phyloP scores from a whole-genome alignment of 2,888 invertebrate species.

The Noctua janthina region DNA sequence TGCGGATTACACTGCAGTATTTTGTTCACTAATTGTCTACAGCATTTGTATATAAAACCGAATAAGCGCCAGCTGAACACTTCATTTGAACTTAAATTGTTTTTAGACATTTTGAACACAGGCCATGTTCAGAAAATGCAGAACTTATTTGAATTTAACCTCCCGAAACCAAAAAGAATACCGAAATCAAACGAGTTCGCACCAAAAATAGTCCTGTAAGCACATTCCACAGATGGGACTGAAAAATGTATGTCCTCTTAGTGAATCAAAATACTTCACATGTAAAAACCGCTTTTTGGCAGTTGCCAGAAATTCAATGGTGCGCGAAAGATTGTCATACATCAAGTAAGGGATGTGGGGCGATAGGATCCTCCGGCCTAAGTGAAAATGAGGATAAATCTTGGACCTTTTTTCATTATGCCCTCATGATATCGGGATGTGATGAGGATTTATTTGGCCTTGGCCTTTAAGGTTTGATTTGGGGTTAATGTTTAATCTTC shows the following conservation, averaged over 20 bases:
- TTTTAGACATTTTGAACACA: neutral
- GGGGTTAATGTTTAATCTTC: constrained; percentile 11
- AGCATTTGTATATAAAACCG: neutral
- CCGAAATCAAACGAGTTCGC: neutral
- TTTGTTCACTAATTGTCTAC: neutral
- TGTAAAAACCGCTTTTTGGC: constrained; percentile 46
- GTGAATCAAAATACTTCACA: constrained; percentile 58
- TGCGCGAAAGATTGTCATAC: constrained; percentile 60
- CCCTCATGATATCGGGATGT: constrained; percentile 38
- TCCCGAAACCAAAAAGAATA: neutral
- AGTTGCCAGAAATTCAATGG: constrained; percentile 61
- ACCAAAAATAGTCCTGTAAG: constrained; percentile 25
- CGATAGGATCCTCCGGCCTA: constrained; percentile 31
- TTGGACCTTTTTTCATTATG: constrained; percentile 45
- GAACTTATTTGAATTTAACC: neutral
- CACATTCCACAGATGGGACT: constrained; percentile 18
- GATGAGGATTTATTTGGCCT: constrained; percentile 24
- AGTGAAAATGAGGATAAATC: constrained; percentile 62
- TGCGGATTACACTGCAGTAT: neutral
- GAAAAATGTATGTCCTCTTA: constrained; percentile 19
- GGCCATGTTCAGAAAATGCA: neutral
- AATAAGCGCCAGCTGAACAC: neutral
- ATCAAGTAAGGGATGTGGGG: constrained; percentile 45
- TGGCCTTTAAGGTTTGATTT: constrained; percentile 22
- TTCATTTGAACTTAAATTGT: neutral